Percentiles rank a stretch among this genome's conserved stretches.
Conservation (phyloP, 2,888 invertebrate species). For the Eucera pruinosa region DNA sequence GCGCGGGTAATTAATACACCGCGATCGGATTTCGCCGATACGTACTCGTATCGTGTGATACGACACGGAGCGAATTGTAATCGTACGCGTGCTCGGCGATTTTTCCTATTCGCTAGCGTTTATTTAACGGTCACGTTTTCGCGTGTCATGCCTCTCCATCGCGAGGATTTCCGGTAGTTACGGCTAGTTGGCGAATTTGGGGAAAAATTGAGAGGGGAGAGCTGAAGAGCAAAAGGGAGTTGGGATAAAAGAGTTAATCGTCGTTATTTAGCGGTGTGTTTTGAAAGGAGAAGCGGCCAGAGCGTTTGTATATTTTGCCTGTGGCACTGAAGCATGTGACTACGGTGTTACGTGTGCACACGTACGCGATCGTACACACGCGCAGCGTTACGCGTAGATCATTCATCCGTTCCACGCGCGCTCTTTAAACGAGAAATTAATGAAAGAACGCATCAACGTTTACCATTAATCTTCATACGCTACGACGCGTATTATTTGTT, state of each 20-base stretch:
- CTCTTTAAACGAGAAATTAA: slow-evolving; percentile 46
- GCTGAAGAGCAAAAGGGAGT: not conserved
- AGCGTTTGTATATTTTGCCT: slow-evolving; percentile 26
- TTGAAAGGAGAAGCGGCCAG: not conserved
- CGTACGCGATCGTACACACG: not conserved
- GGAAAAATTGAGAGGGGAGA: not conserved
- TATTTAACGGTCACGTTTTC: not conserved
- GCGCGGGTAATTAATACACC: slow-evolving; percentile 66
- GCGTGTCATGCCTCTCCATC: not conserved
- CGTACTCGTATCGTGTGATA: slow-evolving; percentile 16
- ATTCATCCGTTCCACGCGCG: slow-evolving; percentile 34
- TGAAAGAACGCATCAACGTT: slow-evolving; percentile 26
- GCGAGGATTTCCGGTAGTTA: not conserved
- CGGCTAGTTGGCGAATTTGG: not conserved
- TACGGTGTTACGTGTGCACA: not conserved
- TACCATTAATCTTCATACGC: slow-evolving; percentile 33
- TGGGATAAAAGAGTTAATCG: slow-evolving; percentile 2
- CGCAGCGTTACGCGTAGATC: slow-evolving; percentile 13
- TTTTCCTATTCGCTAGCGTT: not conserved
- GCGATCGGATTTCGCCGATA: slow-evolving; percentile 63
- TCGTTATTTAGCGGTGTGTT: not conserved
- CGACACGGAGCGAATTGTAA: slow-evolving; percentile 16
- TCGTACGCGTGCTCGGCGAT: slow-evolving; percentile 16
- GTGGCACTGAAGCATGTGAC: not conserved
- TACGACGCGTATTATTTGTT: slow-evolving; percentile 9